Evolutionary conservation across 1,140 invertebrate genomes (phyloP).

Genomic region (Sitophilus oryzae): DNA sequence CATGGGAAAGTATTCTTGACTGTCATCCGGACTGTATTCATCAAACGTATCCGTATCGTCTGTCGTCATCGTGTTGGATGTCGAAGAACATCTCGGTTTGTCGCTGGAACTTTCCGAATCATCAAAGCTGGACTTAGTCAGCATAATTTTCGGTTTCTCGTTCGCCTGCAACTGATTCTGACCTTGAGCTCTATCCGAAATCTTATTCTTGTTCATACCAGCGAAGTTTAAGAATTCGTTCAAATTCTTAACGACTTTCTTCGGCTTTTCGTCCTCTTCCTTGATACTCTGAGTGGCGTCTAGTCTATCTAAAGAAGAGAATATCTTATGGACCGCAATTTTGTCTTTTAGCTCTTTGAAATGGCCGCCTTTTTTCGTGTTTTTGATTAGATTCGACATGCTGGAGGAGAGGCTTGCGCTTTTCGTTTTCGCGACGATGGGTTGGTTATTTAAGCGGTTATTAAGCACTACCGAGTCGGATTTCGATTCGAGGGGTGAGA

Average conservation of each 20-base stretch:
- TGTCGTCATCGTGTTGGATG: constrained; percentile 34
- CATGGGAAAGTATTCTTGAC: constrained; percentile 77
- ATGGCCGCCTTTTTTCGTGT: constrained; percentile 43
- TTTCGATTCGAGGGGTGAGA: constrained; percentile 40
- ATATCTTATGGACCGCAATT: constrained; percentile 46
- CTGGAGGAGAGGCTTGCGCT: constrained; percentile 39
- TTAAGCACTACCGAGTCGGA: constrained; percentile 40
- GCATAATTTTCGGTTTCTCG: constrained; percentile 44
- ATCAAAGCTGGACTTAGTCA: constrained; percentile 47
- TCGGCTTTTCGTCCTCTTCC: constrained; percentile 39
- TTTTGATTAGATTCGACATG: constrained; percentile 41
- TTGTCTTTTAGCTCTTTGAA: constrained; percentile 52
- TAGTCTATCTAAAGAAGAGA: constrained; percentile 51
- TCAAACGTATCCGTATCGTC: constrained; percentile 45
- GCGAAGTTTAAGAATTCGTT: constrained; percentile 77
- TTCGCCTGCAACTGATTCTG: constrained; percentile 24
- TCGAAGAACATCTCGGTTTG: constrained; percentile 34
- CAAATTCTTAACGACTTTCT: constrained; percentile 71
- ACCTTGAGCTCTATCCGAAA: constrained; percentile 34
- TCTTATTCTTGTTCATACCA: constrained; percentile 56
- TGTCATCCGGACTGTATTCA: constrained; percentile 68
- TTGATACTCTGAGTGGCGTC: constrained; percentile 40
- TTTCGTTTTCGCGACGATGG: constrained; percentile 29
- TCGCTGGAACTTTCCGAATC: constrained; percentile 46
- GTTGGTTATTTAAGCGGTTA: constrained; percentile 36